Evolutionary conservation across 2,888 invertebrate species (phyloP), one percentile per base, ranked within the genome.

Genomic region (Leucoma salicis): DNA sequence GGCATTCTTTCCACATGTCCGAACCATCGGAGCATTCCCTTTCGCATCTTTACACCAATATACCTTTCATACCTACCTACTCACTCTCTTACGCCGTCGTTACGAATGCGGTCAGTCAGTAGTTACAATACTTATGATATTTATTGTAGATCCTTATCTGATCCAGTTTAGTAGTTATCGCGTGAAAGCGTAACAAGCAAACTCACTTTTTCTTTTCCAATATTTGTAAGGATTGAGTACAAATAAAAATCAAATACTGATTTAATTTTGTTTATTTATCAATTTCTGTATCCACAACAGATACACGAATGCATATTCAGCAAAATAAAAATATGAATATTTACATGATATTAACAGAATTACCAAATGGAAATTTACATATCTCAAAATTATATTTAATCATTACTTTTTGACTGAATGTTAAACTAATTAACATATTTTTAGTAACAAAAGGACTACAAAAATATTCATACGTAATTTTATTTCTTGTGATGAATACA

Each of bases 201-300:
- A n/a, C n/a, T n/a, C n/a, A n/a, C n/a, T n/a, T n/a, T n/a, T n/a
- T n/a, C n/a, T n/a, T n/a, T n/a, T n/a, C 21, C 5, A 21, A 4
- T 8, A 21, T 21, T 21, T 21, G 21, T 2, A n/a, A n/a, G n/a
- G n/a, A n/a, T n/a, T n/a, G 8, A 2, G 18, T 32, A 12, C 1
- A 42, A 41, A 47, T 57, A 47, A 57, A 54, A 65, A 64, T 58
- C 54, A 33, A 35, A 24, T 24, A 18, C 44, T 57, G 42, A 51
- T 65, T 75, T 74, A 66, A 70, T 68, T 73, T 73, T 71, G 57
- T 85, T 87, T 87, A 89, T 89, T 89, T 87, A 87, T 89, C 77
- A 88, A 89, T 88, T 88, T 88, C 88, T 87, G 88, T 89, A 89
- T 84, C 88, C 76, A 87, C 83, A 86, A 87, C 69, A 78, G 85